Conservation (phyloP, 2,888 invertebrate species). For the Cataglyphis altisquamis region DNA sequence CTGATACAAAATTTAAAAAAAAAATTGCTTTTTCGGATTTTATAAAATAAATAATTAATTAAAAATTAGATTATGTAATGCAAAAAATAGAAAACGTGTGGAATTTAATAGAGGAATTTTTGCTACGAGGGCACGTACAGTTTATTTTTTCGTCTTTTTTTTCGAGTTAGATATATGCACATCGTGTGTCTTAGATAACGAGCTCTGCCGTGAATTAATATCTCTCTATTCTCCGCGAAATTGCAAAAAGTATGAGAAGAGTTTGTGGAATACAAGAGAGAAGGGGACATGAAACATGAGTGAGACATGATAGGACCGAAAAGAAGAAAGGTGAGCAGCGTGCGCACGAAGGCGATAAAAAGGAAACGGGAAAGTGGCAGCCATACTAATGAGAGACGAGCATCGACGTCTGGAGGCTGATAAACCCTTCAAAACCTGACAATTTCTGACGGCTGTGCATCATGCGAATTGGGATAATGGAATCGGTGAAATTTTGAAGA, state of each 20-base stretch:
- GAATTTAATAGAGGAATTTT: neutral
- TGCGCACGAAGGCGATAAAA: constrained; percentile 20
- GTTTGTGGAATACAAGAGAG: constrained; percentile 21
- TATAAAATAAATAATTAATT: neutral
- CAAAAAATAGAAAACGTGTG: neutral
- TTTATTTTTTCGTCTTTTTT: neutral
- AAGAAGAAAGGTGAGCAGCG: constrained; percentile 10
- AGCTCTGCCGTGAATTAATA: constrained; percentile 17
- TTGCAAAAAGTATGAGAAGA: neutral
- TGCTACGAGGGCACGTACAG: no score
- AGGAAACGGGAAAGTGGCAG: constrained; percentile 29
- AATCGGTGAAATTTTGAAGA: neutral
- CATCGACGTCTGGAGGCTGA: neutral
- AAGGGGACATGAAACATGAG: neutral
- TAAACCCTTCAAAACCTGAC: constrained; percentile 10
- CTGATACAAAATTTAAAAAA: neutral
- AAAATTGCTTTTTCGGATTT: neutral
- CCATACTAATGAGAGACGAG: constrained; percentile 22
- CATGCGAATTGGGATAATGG: neutral
- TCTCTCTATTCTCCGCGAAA: neutral
- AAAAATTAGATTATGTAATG: neutral
- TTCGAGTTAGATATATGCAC: neutral
- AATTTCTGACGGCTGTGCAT: neutral
- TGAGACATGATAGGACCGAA: neutral
- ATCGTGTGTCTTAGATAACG: neutral